Percentiles rank a stretch among this genome's conserved stretches.
Evolutionary conservation across 2,888 invertebrate genomes (phyloP).

Genomic region (Actias luna): DNA sequence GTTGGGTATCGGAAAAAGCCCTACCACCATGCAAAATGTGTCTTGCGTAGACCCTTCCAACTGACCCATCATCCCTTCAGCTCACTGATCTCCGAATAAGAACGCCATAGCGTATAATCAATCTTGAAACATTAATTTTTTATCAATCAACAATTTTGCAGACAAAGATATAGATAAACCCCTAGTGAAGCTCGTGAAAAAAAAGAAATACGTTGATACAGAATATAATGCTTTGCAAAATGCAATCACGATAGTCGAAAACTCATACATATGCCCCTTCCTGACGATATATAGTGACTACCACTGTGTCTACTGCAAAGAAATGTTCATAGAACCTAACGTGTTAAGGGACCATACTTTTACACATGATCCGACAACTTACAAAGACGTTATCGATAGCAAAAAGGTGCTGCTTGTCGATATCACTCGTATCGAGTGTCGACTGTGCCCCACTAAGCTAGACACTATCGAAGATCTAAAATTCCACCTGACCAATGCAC

Average conservation of each 20-base stretch:
- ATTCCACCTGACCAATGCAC: slow-evolving; percentile 45
- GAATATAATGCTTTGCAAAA: slow-evolving; percentile 42
- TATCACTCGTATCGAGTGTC: slow-evolving; percentile 49
- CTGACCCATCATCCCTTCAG: too few species aligned
- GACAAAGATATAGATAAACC: not conserved
- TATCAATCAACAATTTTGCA: too few species aligned
- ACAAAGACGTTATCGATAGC: slow-evolving; percentile 37
- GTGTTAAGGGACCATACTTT: slow-evolving; percentile 52
- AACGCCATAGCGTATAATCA: too few species aligned
- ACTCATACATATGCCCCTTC: slow-evolving; percentile 60
- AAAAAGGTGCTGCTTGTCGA: slow-evolving; percentile 53
- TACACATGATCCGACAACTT: slow-evolving; percentile 48
- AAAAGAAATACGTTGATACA: slow-evolving; percentile 21
- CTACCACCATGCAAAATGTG: too few species aligned
- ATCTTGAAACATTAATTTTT: too few species aligned
- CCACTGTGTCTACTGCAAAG: slow-evolving; percentile 53
- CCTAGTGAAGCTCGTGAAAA: slow-evolving; percentile 19
- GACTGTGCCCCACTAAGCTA: slow-evolving; percentile 51
- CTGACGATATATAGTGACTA: slow-evolving; percentile 53
- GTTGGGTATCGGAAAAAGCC: too few species aligned
- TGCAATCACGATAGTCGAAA: slow-evolving; percentile 48
- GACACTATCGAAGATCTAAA: slow-evolving; percentile 49
- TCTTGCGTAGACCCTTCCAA: too few species aligned
- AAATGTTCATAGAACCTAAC: slow-evolving; percentile 53
- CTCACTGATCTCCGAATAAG: too few species aligned